Evolutionary conservation across 2,888 invertebrate species (phyloP), one percentile per base, ranked within the genome.

Genomic region (Arrhopalites spinosus): DNA sequence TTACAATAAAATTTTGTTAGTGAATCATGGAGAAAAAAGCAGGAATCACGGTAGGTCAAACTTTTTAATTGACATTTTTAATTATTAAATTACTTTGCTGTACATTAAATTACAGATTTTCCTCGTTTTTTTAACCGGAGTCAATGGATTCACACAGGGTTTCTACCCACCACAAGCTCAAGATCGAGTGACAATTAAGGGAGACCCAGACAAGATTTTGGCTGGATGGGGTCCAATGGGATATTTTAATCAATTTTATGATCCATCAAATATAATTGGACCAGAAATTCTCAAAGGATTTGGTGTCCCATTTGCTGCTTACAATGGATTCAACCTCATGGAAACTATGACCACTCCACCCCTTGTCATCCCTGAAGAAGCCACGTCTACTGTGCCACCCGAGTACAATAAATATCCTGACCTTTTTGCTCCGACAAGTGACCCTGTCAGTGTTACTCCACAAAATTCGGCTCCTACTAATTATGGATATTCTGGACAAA

Each of bases 221-320:
- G 47, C 68, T 15, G 45, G 45, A 30, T 75, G 75, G 75, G 64
- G 70, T 7, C 75, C 75, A 11, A 61, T 75, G 43, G 75, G 75
- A 11, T 75, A 75, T 27, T 75, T 75, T 25, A 75, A 75, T 53
- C 70, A 70, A 17, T 75, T 61, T 29, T 47, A 59, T 8, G 70
- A 75, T n/a, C 75, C 75, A 7, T 70, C 75, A 27, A 70, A 75
- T 70, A 30, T 29, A 5, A 69, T 75, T 20, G 75, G 75, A 23
- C 75, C 75, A 15, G 75, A 75, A 64, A 75, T 75, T 36, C 47
- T 75, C 36, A 75, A 75, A 64, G 64, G 70, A 2, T 75, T 75
- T 75, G 75, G 70, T 17, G 61, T 64, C 8, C 75, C 75, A 17
- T 70, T 63, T 47, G 45, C 43, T n/a, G 69, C 75, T 15, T 69